phyloP scores from a whole-genome alignment of 2,797 vertebrate genomes.

The Oryzias sinensis region DNA sequence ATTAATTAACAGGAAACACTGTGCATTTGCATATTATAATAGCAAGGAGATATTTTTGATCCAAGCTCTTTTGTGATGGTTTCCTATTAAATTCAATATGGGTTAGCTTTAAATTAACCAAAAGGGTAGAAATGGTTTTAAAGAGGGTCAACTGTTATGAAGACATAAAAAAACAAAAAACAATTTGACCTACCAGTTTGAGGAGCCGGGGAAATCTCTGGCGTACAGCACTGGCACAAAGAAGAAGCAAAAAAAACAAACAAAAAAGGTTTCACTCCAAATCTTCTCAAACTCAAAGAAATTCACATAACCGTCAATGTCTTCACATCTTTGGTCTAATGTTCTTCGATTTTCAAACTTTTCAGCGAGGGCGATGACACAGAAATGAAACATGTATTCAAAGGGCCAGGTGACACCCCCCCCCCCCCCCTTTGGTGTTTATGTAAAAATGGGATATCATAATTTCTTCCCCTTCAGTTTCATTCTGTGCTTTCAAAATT shows the following conservation, averaged over 20 bases:
- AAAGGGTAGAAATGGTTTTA: background rate
- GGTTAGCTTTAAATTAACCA: no score
- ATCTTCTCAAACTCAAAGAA: background rate
- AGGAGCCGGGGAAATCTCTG: conserved; percentile 86
- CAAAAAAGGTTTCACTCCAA: conserved; percentile 36
- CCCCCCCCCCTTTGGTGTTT: conserved; percentile 1
- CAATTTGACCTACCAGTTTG: conserved; percentile 77
- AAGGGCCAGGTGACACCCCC: no score
- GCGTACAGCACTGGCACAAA: conserved; percentile 80
- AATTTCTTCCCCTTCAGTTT: conserved; percentile 13
- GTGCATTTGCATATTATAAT: background rate
- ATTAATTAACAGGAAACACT: background rate
- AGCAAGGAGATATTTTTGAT: no score
- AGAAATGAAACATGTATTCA: no score
- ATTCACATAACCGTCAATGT: conserved; percentile 8
- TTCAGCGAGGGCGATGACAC: no score
- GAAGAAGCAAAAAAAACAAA: conserved; percentile 45
- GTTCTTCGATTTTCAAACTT: background rate
- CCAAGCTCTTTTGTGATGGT: background rate
- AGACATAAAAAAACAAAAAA: background rate
- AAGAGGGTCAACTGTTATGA: background rate
- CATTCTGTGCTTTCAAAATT: conserved; percentile 12
- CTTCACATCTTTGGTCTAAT: conserved; percentile 25
- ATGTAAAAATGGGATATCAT: conserved; percentile 15
- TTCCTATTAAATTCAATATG: no score